Evolutionary conservation across 2,113 vertebrate genomes (phyloP).

Genomic region (Ploceus nigricollis): DNA sequence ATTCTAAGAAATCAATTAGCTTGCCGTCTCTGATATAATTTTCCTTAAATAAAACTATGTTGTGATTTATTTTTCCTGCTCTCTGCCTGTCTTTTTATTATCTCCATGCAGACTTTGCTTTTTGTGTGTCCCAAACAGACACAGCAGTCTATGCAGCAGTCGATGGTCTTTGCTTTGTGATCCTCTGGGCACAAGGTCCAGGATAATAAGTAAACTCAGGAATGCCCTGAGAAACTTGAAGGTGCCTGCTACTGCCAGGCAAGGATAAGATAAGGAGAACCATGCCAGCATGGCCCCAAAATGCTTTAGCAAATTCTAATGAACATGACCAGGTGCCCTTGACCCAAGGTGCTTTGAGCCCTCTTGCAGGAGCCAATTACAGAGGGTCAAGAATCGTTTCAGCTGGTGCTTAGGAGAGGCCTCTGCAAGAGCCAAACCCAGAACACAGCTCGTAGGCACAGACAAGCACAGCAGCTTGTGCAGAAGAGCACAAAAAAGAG

Average conservation of each 20-base stretch:
- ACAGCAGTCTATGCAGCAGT: background rate
- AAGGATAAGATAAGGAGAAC: background rate
- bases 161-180: background rate
- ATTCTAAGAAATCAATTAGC: background rate
- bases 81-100: background rate
- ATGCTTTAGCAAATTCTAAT: background rate
- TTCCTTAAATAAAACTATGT: background rate
- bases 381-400: background rate
- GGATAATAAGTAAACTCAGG: background rate
- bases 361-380: background rate
- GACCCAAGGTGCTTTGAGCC: background rate
- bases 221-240: background rate
- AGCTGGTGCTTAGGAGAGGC: background rate
- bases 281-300: rapidly evolving
- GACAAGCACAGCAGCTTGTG: background rate
- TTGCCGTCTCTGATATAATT: background rate
- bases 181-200: background rate
- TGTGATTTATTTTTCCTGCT: background rate
- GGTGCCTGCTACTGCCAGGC: background rate
- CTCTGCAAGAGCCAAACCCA: background rate
- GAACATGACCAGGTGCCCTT: background rate
- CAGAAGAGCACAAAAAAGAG: background rate
- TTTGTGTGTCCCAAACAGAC: background rate
- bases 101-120: background rate
- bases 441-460: background rate